Evolutionary conservation across 1,140 invertebrate genomes (phyloP).

Genomic region (Bombus pascuorum): DNA sequence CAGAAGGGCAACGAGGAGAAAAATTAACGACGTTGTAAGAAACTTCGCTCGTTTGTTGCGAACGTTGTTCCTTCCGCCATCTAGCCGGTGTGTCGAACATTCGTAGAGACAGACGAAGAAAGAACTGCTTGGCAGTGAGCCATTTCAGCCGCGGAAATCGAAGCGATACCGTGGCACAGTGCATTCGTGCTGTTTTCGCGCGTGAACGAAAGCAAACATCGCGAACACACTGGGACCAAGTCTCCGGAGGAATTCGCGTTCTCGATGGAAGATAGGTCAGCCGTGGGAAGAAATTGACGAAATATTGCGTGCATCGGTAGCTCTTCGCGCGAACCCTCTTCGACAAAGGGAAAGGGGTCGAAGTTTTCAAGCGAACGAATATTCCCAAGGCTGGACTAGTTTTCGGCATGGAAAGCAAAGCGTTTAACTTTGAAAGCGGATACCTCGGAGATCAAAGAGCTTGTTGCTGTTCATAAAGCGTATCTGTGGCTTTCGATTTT

Average conservation of each 20-base stretch:
- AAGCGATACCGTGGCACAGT: conserved; percentile 27
- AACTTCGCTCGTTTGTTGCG: conserved; percentile 1
- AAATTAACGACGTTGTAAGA: conserved; percentile 28
- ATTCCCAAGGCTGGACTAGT: not conserved
- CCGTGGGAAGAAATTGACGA: conserved; percentile 18
- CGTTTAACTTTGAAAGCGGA: not conserved
- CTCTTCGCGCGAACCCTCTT: not conserved
- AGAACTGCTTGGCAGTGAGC: conserved; percentile 57
- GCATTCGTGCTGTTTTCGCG: conserved; percentile 23
- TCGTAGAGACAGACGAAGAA: conserved; percentile 13
- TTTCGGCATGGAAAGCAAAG: not conserved
- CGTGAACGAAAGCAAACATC: conserved; percentile 49
- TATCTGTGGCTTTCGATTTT: not conserved
- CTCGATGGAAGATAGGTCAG: not conserved
- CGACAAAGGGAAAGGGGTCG: not conserved
- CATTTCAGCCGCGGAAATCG: conserved; percentile 51
- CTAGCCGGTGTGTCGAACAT: conserved; percentile 10
- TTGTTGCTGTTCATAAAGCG: not conserved
- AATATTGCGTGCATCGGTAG: conserved; percentile 14
- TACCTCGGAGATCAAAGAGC: not conserved
- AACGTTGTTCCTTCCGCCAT: conserved; percentile 6
- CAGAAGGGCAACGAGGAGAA: not conserved
- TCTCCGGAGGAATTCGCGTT: not conserved
- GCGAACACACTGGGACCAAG: conserved; percentile 16
- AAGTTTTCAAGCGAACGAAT: not conserved